These are phyloP conservation scores for Zophobas morio DNA, from an alignment of 1,140 invertebrate genomes.

Conservation along the genomic window DNA sequence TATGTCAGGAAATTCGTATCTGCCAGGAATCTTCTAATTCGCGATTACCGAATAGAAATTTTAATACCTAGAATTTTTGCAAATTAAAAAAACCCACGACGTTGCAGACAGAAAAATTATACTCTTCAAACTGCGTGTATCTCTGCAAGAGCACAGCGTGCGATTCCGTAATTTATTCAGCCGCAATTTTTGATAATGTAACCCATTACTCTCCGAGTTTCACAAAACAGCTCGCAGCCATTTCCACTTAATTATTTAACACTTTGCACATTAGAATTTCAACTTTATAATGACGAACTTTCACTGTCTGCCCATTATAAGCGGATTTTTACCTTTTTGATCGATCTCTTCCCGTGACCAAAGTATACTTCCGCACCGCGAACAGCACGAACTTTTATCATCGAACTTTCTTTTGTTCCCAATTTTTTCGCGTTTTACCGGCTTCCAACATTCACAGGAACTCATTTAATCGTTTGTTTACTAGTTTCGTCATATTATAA, in stretches of 20 bases:
- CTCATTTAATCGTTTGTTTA: background rate
- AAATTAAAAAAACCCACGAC: too few relatives aligned
- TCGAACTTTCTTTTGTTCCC: conserved; percentile 6
- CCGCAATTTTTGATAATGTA: too few relatives aligned
- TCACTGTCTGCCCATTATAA: conserved; percentile 28
- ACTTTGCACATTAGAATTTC: conserved; percentile 30
- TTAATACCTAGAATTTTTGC: too few relatives aligned
- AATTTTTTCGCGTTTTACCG: background rate
- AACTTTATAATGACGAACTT: conserved; percentile 20
- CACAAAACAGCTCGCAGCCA: background rate
- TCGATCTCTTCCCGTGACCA: conserved; percentile 19
- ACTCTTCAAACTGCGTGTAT: too few relatives aligned
- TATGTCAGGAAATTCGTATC: too few relatives aligned
- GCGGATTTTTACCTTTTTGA: conserved; percentile 17
- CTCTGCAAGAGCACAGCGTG: too few relatives aligned
- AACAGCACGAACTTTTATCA: conserved; percentile 9
- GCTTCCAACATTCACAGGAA: too few relatives aligned
- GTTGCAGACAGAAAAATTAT: too few relatives aligned
- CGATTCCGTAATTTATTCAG: too few relatives aligned
- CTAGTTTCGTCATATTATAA: background rate
- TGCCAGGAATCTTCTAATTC: too few relatives aligned
- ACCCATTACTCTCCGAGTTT: too few relatives aligned
- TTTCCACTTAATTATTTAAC: conserved; percentile 38
- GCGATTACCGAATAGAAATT: too few relatives aligned
- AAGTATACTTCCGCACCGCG: conserved; percentile 3